Evolutionary conservation across 2,113 vertebrate species (phyloP), one percentile per base, ranked within the genome.

Genomic region (Pelvicachromis taeniatus): DNA sequence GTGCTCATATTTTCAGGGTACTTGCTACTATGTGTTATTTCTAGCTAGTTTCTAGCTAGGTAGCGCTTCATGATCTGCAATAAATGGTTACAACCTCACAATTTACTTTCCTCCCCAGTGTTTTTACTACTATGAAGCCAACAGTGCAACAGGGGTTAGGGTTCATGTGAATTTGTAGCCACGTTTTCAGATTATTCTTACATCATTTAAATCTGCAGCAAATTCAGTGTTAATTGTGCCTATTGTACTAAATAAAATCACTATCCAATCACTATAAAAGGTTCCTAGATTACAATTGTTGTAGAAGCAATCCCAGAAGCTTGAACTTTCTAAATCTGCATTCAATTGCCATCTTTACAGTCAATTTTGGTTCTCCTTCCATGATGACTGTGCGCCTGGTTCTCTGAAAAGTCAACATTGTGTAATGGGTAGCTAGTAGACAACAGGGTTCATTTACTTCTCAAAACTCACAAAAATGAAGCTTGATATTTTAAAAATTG

Each of bases 1-100:
- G 42, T 4, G 7, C 0, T 48, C 1, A 29, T 73, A 48, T 29
- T 73, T 26, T 48, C 40, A 0, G 40, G 40, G 21, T 45, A 16
- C 40, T 14, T 2, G 23, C 23, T 48, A 48, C 65, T 45, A 45
- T 40, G 0, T 70, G 9, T 40, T 70, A 17, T 29, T 70, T 73
- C 40, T 48, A 11, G 40, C 40, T 63, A 63, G 33, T 63, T 63
- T 63, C 8, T 29, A 3, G 45, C 68, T 50, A 50, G 16, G 23
- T 75, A 75, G 23, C 23, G 19, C 42, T 7, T 29, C 17, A 5
- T 31, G 26, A 29, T 9, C 16, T 19, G 68, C 9, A 75, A 50
- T 75, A 26, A 50, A 50, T 0, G 1, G 23, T 75, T 75, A 2
- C 42, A 50, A 50, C 23, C 14, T 17, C 9, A 50, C 31, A 31